Evolutionary conservation across 2,888 invertebrate genomes (phyloP), one percentile per base, ranked within the genome.

Genomic region (Steinernema carpocapsae): DNA sequence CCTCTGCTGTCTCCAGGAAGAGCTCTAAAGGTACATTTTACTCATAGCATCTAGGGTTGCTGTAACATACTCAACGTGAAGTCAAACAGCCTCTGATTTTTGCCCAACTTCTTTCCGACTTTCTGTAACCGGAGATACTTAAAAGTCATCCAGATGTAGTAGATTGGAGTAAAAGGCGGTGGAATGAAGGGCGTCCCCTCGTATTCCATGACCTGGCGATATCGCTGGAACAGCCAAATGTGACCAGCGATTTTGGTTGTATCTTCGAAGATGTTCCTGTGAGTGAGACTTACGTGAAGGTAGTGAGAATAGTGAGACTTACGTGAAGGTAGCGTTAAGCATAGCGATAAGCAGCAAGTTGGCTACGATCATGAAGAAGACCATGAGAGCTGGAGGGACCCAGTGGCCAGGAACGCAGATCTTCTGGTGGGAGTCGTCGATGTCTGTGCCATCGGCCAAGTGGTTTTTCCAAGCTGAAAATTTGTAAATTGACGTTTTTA

Each of bases 191-290:
- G 97, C 86, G 96, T 95, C 87, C 94, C 93, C 89, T 97, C 97
- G 88, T 96, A 97, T 88, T 97, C 97, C 93, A 97, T 95, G 75
- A 97, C 97, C 82, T 86, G 77, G 26, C 94, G 93, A 90, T 97
- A 99, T 79, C 97, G 91, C 91, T 97, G 97, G 89, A 96, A 97
- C 93, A 97, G 96, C 97, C 97, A 99, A 89, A 94, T 94, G 91
- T 96, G 94, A 90, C 95, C 94, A 77, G 97, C 94, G 86, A 95
- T 93, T 81, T 94, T 93, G 90, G 96, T 95, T 84, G 96, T 95
- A 90, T 94, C 86, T 70, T 88, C 87, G 84, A 90, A 91, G 46
- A 90, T 90, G 80, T 83, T 90, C 91, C 99, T 99, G 91, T 99
- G 99, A 19, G 2, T 10, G 4, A 37, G 10, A 37, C 3, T 37